Base-by-base conservation (phyloP, 2,113 vertebrate genomes). In the Blennius ocellaris region DNA sequence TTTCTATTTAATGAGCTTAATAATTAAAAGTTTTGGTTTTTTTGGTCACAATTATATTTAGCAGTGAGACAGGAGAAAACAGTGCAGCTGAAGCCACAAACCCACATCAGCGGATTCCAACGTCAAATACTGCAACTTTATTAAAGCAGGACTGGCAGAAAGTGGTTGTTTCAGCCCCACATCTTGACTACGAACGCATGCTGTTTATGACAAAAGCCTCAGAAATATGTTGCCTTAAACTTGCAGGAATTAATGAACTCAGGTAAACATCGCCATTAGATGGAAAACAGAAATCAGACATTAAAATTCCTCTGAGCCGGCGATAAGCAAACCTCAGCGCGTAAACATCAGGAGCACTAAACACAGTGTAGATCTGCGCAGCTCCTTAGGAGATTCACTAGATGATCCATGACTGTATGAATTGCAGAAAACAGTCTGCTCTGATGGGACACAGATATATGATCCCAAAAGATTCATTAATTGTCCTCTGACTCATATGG, bases 401-500 rank as follows among this genome's bases (percentile, higher is more conserved):
- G 51, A 56, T 60, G 63, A 79, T 74, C 59, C 57, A 83, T 77
- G 63, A 80, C 76, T 64, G 48, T 68, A 49, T 56, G 49, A 75
- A 86, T 83, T 82, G 21, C 48, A 69, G 73, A 74, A 56, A 75
- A 72, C 73, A 58, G 62, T 85, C 78, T 48, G 69, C 50, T 72
- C 53, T 82, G 79, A 86, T 71, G 65, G 58, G 73, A 89, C 67
- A 39, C 55, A 53, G 80, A 83, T 83, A 68, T 84, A 74, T 70
- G 75, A 84, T 68, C 69, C 30, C 39, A 77, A 61, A 72, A 66
- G 79, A 63, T 53, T 69, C 81, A 82, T 78, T 80, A 80, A 77
- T 85, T 62, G 80, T 78, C 77, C 70, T 78, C 71, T 86, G 71
- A 84, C 55, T 84, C 82, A 87, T 80, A 78, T 78, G 69, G 73